Evolutionary conservation across 2,888 invertebrate species (phyloP).

Genomic region (Agapetus fuscipes): DNA sequence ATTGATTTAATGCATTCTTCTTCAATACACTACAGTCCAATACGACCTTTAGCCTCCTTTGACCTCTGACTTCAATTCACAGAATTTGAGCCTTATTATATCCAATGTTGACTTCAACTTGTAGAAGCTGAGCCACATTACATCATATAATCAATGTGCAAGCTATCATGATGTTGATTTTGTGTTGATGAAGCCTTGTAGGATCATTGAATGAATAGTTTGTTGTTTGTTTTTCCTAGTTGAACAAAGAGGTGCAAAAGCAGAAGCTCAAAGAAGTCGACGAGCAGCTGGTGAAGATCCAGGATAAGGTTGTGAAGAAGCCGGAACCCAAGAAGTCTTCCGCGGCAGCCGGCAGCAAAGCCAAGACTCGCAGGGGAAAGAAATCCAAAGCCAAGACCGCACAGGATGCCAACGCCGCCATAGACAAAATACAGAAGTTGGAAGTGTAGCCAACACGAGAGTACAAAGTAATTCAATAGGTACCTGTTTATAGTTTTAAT

Average conservation of each 20-base stretch:
- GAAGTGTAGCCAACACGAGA: slow-evolving; percentile 11
- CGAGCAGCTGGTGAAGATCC: slow-evolving; percentile 16
- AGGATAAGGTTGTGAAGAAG: slow-evolving; percentile 19
- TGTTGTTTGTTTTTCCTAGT: slow-evolving; percentile 9
- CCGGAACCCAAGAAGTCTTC: slow-evolving; percentile 10
- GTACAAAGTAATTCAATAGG: slow-evolving; percentile 6
- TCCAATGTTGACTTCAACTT: no score
- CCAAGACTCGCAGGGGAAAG: slow-evolving; percentile 15
- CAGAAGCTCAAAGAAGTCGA: slow-evolving; percentile 19
- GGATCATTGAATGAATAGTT: no score
- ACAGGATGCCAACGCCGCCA: slow-evolving; percentile 8
- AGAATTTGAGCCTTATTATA: no score
- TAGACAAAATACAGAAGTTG: slow-evolving; percentile 16
- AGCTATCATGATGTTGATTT: no score
- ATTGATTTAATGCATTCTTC: no score
- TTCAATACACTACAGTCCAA: no score
- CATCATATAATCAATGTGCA: no score
- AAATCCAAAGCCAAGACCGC: slow-evolving; percentile 9
- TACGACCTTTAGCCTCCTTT: no score
- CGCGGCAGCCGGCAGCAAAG: slow-evolving; percentile 11
- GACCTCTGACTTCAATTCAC: no score
- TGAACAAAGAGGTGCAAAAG: slow-evolving; percentile 18
- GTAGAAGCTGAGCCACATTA: no score
- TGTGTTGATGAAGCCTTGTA: no score
- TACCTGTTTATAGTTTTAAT: no score